Evolutionary conservation across 2,797 vertebrate genomes (phyloP).

Genomic region (Sebastiscus tertius): DNA sequence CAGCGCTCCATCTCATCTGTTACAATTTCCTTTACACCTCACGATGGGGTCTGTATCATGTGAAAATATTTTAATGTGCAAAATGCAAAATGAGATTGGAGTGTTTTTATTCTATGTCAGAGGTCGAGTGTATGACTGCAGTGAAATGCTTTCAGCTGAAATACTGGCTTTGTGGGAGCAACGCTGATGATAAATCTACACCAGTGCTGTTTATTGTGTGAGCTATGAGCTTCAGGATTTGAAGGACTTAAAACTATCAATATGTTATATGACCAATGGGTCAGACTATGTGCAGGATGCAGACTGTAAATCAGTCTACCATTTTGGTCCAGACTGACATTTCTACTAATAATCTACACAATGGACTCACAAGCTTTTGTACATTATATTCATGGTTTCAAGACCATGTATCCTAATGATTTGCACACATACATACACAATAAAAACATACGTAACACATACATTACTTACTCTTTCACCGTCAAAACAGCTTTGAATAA

Average conservation of each 20-base stretch:
- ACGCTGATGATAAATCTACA: not conserved
- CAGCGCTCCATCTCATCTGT: constrained; percentile 12
- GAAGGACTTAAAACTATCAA: not conserved
- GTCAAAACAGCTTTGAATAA: too few species aligned
- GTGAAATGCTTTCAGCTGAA: not conserved
- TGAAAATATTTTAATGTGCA: not conserved
- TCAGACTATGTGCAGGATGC: not conserved
- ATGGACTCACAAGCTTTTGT: not conserved
- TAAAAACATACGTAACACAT: too few species aligned
- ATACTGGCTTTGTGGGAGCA: not conserved
- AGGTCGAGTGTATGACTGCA: not conserved
- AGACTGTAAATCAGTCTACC: not conserved
- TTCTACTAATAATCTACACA: too few species aligned
- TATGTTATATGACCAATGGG: not conserved
- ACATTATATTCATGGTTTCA: not conserved
- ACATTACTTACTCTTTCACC: too few species aligned
- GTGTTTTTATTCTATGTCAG: not conserved
- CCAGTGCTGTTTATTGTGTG: not conserved
- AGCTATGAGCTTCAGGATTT: not conserved
- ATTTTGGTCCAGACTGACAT: rapidly evolving
- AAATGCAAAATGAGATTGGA: not conserved
- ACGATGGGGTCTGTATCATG: not conserved
- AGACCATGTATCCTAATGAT: too few species aligned
- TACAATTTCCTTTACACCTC: not conserved
- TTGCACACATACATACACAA: too few species aligned